Percentiles rank a stretch among this genome's conserved stretches.
Conservation (phyloP, 1,140 invertebrate species). For the Tetramorium simillimum region DNA sequence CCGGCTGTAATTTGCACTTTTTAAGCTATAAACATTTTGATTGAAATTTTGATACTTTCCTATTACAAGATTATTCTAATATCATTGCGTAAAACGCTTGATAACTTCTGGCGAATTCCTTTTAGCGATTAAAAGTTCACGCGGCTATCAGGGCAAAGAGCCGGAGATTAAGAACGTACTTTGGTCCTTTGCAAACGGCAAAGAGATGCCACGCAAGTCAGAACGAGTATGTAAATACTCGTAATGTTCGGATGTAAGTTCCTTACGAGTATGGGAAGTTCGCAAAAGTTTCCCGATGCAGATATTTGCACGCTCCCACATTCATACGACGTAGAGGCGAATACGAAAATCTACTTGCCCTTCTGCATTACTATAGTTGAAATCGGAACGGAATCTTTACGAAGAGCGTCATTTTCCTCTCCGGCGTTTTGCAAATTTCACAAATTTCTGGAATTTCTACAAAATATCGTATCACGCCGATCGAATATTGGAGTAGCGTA, state of each 20-base stretch:
- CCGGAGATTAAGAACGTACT: conserved; percentile 14
- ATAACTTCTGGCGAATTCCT: not conserved
- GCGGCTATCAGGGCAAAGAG: conserved; percentile 30
- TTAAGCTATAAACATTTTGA: not conserved
- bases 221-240: conserved; percentile 62
- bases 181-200: not conserved
- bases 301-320: conserved; percentile 61
- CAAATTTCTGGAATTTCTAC: not conserved
- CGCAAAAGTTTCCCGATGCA: conserved; percentile 38
- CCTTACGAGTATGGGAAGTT: conserved; percentile 47
- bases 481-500: not conserved
- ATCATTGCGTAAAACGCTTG: not conserved
- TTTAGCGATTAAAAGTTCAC: conserved; percentile 32
- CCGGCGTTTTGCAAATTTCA: conserved; percentile 40
- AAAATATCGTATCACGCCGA: not conserved
- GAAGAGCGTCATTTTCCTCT: conserved; percentile 33
- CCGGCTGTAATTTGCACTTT: not conserved
- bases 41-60: not conserved
- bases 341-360: conserved; percentile 45
- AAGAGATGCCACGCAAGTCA: conserved; percentile 7
- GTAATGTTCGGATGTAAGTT: conserved; percentile 32
- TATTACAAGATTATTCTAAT: too few relatives aligned
- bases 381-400: conserved; percentile 25
- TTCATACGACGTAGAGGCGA: not conserved
- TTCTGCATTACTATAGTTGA: not conserved